Evolutionary conservation across 1,140 invertebrate genomes (phyloP).

Genomic region (Plectrocnemia conspersa): DNA sequence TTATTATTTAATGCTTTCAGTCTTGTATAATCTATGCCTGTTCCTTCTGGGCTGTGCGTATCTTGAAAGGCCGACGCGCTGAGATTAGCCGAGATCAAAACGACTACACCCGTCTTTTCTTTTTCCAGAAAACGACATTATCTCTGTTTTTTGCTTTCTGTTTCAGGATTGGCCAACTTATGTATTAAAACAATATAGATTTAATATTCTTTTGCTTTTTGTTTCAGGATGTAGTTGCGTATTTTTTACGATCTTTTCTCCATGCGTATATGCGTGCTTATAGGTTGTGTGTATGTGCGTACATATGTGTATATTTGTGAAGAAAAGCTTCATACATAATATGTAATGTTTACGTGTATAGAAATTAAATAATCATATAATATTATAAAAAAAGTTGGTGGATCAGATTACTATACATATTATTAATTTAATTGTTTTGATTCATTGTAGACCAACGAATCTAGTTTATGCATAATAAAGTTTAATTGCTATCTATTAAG

Average conservation of each 20-base stretch:
- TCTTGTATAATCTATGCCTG: slow-evolving; percentile 14
- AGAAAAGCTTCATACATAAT: background rate
- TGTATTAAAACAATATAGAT: slow-evolving; percentile 2
- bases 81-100: background rate
- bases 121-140: slow-evolving; percentile 10
- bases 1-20: slow-evolving; percentile 27
- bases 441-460: too few relatives aligned
- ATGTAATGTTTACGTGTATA: background rate
- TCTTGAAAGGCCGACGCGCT: background rate
- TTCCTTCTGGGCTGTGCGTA: slow-evolving; percentile 2
- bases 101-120: background rate
- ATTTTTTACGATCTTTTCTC: background rate
- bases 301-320: too few relatives aligned
- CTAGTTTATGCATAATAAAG: too few relatives aligned
- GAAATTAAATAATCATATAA: background rate
- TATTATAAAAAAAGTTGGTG: too few relatives aligned
- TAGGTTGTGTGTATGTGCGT: background rate
- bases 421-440: too few relatives aligned
- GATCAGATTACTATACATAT: too few relatives aligned
- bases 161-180: background rate
- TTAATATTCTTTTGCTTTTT: slow-evolving; percentile 20
- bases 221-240: slow-evolving; percentile 12
- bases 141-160: slow-evolving; percentile 21
- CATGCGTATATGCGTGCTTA: background rate
- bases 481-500: too few relatives aligned